Conservation (phyloP, 2,888 invertebrate genomes). For the Chrysina gloriosa region DNA sequence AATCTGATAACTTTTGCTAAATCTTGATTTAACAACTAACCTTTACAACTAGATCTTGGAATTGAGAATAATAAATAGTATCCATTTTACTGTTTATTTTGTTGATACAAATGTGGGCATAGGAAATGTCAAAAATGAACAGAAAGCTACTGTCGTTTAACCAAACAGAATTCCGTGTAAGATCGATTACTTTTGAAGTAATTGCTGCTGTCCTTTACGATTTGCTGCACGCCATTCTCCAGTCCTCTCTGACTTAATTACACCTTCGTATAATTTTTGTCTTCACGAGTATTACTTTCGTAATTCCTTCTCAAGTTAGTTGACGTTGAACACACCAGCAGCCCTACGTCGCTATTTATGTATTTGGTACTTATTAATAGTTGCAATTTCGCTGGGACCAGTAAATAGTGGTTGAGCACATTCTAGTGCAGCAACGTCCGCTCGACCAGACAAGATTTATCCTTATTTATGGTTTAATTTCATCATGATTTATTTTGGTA, state of each 20-base stretch:
- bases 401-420: neutral
- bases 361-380: conserved; percentile 39
- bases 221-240: too few relatives aligned
- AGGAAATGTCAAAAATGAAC: too few relatives aligned
- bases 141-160: too few relatives aligned
- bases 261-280: neutral
- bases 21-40: too few relatives aligned
- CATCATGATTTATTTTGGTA: conserved; percentile 22
- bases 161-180: too few relatives aligned
- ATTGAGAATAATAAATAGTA: too few relatives aligned
- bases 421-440: neutral
- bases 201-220: too few relatives aligned
- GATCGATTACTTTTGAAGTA: too few relatives aligned
- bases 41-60: too few relatives aligned
- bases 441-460: conserved; percentile 25
- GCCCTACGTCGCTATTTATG: conserved; percentile 32
- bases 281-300: neutral
- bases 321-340: neutral
- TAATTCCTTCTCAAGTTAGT: conserved; percentile 1
- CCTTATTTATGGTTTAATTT: conserved; percentile 33
- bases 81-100: too few relatives aligned
- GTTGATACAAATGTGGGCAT: too few relatives aligned
- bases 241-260: neutral
- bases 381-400: conserved; percentile 20
- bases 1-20: too few relatives aligned